Base-by-base conservation (phyloP, 2,888 invertebrate species). In the Leptogaster cylindrica region DNA sequence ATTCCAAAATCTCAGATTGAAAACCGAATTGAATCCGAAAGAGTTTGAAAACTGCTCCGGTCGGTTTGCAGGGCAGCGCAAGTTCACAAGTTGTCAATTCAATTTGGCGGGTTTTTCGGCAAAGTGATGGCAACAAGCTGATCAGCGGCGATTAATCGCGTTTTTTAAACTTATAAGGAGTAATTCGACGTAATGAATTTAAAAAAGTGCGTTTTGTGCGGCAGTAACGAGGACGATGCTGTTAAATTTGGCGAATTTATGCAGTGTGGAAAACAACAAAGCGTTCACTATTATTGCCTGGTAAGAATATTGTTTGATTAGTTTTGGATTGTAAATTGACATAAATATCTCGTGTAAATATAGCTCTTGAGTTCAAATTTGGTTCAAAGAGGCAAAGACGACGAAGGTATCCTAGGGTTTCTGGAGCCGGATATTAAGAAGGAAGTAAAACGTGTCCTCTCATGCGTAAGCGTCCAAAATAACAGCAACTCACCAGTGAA, bases 241-340 rank as follows among this genome's bases (percentile, higher is more conserved):
- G 67, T 84, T 5, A 77, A 81, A 10, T 86, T 81, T 74, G 88
- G 88, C 2, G 84, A 84, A 73, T 76, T 87, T 25, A 84, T 86
- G 72, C 79, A 81, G 7, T n/a, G n/a, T n/a, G 82, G 85, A 48
- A 82, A 83, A 8, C 82, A 84, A 8, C 80, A 89, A 23, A 80
- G 84, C 33, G 88, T 88, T 2, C 92, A 92, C 76, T 89, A 90
- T 74, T 91, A 87, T 78, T 92, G 92, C 77, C 83, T 89, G 82
- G 91, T 91, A 83, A 83, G 85, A 23, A 14, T 2, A 12, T 25
- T 25, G 20, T 6, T 7, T 0, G 16, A 6, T 5, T 14, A 27
- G 39, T 41, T 10, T 41, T 23, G 28, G n/a, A 44, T 3, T 14
- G 7, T 6, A 10, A 28, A 28, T 27, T 33, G 1, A 23, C n/a